Conservation (phyloP, 2,797 vertebrate genomes). For the Neosilurus hyrtlii region DNA sequence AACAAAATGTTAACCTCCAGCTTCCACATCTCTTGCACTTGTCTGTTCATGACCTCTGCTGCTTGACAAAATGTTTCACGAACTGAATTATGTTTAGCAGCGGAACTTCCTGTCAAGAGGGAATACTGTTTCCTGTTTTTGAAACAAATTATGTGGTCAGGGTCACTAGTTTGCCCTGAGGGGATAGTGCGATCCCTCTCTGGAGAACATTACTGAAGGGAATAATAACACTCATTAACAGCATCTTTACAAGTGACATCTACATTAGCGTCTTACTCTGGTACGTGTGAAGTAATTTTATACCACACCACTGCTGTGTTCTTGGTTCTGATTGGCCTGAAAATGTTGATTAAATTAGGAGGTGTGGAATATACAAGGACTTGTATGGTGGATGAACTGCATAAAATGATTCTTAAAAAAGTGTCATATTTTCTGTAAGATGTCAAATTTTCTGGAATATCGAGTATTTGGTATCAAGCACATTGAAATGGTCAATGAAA, state of each 20-base stretch:
- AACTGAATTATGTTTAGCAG: slow-evolving; percentile 51
- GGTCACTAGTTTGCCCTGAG: slow-evolving; percentile 35
- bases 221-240: background rate
- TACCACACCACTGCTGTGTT: background rate
- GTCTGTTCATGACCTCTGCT: slow-evolving; percentile 37
- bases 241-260: slow-evolving; percentile 8
- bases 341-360: no score
- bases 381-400: background rate
- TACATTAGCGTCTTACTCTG: background rate
- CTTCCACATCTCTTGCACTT: slow-evolving; percentile 32
- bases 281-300: background rate
- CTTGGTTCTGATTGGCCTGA: background rate
- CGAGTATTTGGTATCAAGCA: no score
- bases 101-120: slow-evolving; percentile 49
- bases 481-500: no score
- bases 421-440: background rate
- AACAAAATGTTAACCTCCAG: slow-evolving; percentile 19
- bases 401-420: background rate
- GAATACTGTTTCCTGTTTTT: slow-evolving; percentile 56
- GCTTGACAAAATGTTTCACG: slow-evolving; percentile 41
- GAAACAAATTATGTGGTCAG: slow-evolving; percentile 41
- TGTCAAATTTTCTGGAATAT: no score
- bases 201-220: slow-evolving; percentile 23
- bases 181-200: slow-evolving; percentile 20
- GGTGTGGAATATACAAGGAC: background rate